Evolutionary conservation across 2,888 invertebrate species (phyloP), one percentile per base, ranked within the genome.

Genomic region (Trissolcus japonicus): DNA sequence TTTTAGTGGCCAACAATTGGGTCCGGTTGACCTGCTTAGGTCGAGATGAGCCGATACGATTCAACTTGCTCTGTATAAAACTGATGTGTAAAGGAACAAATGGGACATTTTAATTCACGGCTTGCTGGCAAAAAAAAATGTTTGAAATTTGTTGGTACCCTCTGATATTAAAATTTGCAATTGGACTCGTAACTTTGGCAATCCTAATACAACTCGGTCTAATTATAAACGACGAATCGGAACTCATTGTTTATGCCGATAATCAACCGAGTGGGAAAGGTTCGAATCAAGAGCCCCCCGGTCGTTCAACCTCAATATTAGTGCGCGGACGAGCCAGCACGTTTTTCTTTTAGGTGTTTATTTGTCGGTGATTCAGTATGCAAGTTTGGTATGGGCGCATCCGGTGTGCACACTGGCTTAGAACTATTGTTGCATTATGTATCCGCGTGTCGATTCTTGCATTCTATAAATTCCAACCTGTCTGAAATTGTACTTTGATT

Each of bases 341-440:
- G 83, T 83, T 83, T 75, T 81, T 81, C 81, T 25, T 25, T 25
- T 80, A 83, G 80, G 78, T 80, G 81, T 76, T 76, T 35, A 35
- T 35, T 76, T 17, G 79, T 80, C 81, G 79, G 76, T 74, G 79
- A 77, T 84, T 87, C 86, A 87, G 86, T 87, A 87, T 87, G 86
- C 87, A 86, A 85, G 86, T 84, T 87, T 80, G 81, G 83, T 85
- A 84, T 85, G 84, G 84, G 83, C 85, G 86, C 86, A 86, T 87
- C 86, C 86, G 86, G 86, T 84, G 80, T 78, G 79, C 80, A 81
- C 82, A 84, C 83, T 83, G 86, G 82, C 84, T 84, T 84, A 80
- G 82, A 82, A 82, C 84, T 82, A 85, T 85, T 83, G 86, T 86
- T 87, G 87, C 86, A 87, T 86, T 87, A 83, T 84, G 82, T 83